Conservation (phyloP, 2,888 invertebrate genomes). For the Diaprepes abbreviatus region DNA sequence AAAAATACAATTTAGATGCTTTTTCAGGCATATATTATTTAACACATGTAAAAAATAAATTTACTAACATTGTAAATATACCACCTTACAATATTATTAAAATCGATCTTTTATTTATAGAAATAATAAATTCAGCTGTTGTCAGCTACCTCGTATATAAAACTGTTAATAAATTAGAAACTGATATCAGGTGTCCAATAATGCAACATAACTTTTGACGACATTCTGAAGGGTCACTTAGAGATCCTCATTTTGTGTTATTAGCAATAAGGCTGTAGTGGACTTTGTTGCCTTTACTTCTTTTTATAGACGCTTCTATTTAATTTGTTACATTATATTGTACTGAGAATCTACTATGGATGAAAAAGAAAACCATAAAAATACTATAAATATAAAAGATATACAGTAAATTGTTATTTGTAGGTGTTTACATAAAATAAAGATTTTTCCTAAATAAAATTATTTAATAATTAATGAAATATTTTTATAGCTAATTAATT, state of each 20-base stretch:
- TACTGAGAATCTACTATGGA: not conserved
- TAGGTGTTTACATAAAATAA: not conserved
- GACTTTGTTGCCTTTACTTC: not conserved
- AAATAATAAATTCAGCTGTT: constrained; percentile 4
- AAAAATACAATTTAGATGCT: too few species aligned
- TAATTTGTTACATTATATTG: constrained; percentile 15
- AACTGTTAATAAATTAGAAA: constrained; percentile 12
- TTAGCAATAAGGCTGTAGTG: constrained; percentile 9
- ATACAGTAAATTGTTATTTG: not conserved
- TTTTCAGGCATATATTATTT: too few species aligned
- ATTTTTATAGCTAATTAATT: too few species aligned
- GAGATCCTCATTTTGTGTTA: constrained; percentile 1
- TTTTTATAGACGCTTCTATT: constrained; percentile 5
- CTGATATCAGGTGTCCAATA: constrained; percentile 12
- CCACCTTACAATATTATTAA: too few species aligned
- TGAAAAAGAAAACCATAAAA: not conserved
- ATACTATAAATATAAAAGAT: not conserved
- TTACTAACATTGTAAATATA: too few species aligned
- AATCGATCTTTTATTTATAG: not conserved
- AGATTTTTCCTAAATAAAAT: too few species aligned
- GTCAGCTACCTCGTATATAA: constrained; percentile 5
- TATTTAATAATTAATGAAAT: too few species aligned
- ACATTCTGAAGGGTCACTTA: constrained; percentile 9
- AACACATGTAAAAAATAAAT: too few species aligned
- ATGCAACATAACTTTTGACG: constrained; percentile 15